Base-by-base conservation (phyloP, 2,113 vertebrate species). In the Chaetura pelagica region DNA sequence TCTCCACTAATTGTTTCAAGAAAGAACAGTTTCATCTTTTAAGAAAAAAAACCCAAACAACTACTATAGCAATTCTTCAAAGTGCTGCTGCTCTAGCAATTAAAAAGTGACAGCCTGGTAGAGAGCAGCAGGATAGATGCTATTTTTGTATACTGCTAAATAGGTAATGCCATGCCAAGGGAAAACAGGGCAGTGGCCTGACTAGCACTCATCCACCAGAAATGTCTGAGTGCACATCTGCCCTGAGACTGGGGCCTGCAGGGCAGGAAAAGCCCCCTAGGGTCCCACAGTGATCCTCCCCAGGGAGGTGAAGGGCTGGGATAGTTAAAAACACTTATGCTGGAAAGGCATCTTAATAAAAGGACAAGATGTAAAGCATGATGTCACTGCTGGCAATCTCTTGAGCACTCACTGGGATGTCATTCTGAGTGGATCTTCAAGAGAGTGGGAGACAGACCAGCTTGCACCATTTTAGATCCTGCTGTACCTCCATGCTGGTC, bases 31-130 rank as follows among this genome's bases (percentile, higher is more conserved):
- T 64, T 72, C 7, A 1, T 51, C 73, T 74, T 76, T 35, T 49
- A 27, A 87, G 32, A 7, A 32, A 68, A 48, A 63, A 34, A 46
- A 34, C 18, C 9, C 10, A 48, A 48, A 48, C 18, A 42, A 42
- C 24, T 1, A 27, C 32, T 72, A 67, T 57, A 89, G 22, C 55
- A 88, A 73, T 58, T 81, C 83, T 86, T 91, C 54, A 72, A 90
- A 95, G 81, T 32, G 49, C 69, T 92, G 87, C 69, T 35, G 92
- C n/a, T 72, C 7, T 2, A 89, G 89, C 89, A 96, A 94, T 96
- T 95, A 95, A 91, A 84, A 91, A 94, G 66, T 35, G n/a, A 82
- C 91, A 95, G 91, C 29, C 91, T 92, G 80, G 20, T 38, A 69
- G 40, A 57, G 69, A 91, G 82, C 84, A 89, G 77, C 86, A 81